phyloP scores from a whole-genome alignment of 2,888 invertebrate species.

The Drosophila planitibia region DNA sequence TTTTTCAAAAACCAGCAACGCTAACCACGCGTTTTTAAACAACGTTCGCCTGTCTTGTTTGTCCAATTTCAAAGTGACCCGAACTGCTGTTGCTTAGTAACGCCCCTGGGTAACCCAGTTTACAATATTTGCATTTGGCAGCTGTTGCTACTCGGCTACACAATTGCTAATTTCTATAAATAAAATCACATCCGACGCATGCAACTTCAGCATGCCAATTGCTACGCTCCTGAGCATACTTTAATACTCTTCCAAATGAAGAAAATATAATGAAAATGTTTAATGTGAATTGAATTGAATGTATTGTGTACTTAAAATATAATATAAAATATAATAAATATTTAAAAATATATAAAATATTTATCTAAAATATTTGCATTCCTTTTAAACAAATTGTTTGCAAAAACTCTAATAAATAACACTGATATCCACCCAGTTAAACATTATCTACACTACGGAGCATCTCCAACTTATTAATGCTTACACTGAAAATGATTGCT shows the following conservation, averaged over 20 bases:
- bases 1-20: constrained; percentile 21
- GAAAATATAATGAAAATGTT: not conserved
- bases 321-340: not conserved
- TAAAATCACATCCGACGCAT: constrained; percentile 57
- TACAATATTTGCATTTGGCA: constrained; percentile 50
- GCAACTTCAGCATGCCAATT: constrained; percentile 41
- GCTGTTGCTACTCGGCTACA: constrained; percentile 61
- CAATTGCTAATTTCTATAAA: constrained; percentile 67
- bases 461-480: not conserved
- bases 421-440: not conserved
- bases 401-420: not conserved
- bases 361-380: not conserved
- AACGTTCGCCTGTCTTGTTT: constrained; percentile 39
- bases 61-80: constrained; percentile 46
- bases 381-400: not conserved
- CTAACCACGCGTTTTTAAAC: constrained; percentile 13
- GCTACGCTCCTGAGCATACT: not conserved
- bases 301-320: not conserved
- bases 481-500: not conserved
- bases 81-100: constrained; percentile 27
- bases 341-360: not conserved
- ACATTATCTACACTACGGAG: not conserved
- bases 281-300: not conserved
- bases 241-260: not conserved
- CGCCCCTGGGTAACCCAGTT: constrained; percentile 71